phyloP scores from a whole-genome alignment of 2,888 invertebrate species.

The Sialis fuliginosa region DNA sequence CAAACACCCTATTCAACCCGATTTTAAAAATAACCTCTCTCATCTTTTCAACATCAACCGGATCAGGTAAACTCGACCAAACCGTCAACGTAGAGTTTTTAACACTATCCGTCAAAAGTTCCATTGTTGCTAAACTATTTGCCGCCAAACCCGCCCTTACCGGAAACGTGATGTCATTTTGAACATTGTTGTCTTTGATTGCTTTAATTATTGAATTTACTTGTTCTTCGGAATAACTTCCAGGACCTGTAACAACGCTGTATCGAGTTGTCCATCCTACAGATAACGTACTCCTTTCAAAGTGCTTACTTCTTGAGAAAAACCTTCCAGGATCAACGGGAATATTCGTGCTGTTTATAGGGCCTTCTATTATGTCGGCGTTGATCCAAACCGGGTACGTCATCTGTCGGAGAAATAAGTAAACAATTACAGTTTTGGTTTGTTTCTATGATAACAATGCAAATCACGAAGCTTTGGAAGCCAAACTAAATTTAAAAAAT shows the following conservation, averaged over 20 bases:
- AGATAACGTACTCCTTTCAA: conserved; percentile 51
- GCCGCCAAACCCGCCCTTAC: conserved; percentile 53
- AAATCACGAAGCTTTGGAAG: background rate
- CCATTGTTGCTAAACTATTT: conserved; percentile 40
- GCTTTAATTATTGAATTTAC: conserved; percentile 49
- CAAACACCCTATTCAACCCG: conserved; percentile 48
- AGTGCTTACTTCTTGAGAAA: conserved; percentile 35
- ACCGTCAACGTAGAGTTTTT: conserved; percentile 54
- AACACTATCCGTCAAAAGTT: conserved; percentile 35
- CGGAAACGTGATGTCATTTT: conserved; percentile 65
- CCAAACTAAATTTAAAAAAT: background rate
- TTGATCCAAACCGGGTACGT: conserved; percentile 69
- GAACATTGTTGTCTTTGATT: conserved; percentile 33
- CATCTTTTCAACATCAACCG: conserved; percentile 45
- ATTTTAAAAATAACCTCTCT: conserved; percentile 44
- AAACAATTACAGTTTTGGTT: background rate
- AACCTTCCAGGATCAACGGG: conserved; percentile 51
- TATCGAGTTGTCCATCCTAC: conserved; percentile 73
- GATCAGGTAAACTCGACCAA: conserved; percentile 54
- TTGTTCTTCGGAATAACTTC: conserved; percentile 41
- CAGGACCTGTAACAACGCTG: conserved; percentile 29
- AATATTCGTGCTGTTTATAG: conserved; percentile 35
- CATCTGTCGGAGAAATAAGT: conserved; percentile 28
- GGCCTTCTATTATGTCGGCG: conserved; percentile 70
- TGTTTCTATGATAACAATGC: too few species aligned